Conservation (phyloP, 30 jellyfish, hydroid and myxozoan species). For the Aurelia aurita region DNA sequence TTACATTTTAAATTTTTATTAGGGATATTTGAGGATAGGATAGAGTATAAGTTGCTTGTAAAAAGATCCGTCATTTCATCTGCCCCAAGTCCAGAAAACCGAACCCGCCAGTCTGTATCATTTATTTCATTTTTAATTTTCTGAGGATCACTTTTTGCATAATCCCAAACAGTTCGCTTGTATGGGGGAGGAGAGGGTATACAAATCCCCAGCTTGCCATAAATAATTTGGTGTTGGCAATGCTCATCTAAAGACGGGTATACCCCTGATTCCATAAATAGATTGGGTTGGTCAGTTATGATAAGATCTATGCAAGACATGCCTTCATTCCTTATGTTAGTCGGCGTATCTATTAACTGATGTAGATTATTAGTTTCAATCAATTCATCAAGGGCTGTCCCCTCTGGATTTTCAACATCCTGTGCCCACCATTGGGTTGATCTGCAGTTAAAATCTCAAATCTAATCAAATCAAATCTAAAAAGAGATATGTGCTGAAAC, state of each 20-base stretch:
- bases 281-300: slow-evolving; percentile 27
- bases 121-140: slow-evolving; percentile 10
- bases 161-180: slow-evolving; percentile 38
- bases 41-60: not conserved
- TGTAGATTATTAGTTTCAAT: slow-evolving; percentile 19
- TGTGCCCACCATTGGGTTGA: slow-evolving; percentile 42
- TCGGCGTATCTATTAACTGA: slow-evolving; percentile 11
- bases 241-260: slow-evolving; percentile 21
- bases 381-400: slow-evolving; percentile 36
- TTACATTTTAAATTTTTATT: slow-evolving; percentile 16
- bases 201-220: slow-evolving; percentile 24
- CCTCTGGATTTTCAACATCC: slow-evolving; percentile 37
- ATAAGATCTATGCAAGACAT: slow-evolving; percentile 32
- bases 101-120: slow-evolving; percentile 3
- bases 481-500: too few species aligned
- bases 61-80: slow-evolving; percentile 42
- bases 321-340: slow-evolving; percentile 25
- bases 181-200: slow-evolving; percentile 34
- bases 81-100: slow-evolving; percentile 25
- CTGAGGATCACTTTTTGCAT: not conserved
- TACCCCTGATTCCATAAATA: not conserved
- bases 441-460: slow-evolving; percentile 51
- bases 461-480: too few species aligned
- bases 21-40: slow-evolving; percentile 16
- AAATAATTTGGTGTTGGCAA: slow-evolving; percentile 23